These are phyloP conservation scores for Thunnus thynnus DNA, from an alignment of 2,113 vertebrate genomes.

Conservation along the genomic window DNA sequence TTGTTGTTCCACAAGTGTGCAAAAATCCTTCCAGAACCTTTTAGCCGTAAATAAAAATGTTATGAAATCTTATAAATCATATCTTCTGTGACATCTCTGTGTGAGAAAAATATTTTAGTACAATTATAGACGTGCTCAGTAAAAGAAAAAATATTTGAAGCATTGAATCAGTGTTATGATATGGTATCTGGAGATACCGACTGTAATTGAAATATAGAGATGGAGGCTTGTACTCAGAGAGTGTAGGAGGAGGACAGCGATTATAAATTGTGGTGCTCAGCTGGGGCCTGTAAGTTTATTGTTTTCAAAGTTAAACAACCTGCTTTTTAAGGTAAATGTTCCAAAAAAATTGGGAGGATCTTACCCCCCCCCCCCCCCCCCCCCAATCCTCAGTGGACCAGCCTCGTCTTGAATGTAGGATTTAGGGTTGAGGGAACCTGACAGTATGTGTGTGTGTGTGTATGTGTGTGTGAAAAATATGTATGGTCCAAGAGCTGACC, in stretches of 20 bases:
- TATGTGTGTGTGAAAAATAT: background rate
- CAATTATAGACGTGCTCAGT: background rate
- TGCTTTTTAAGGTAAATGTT: constrained; percentile 24
- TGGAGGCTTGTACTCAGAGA: constrained; percentile 10
- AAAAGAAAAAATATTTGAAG: constrained; percentile 8
- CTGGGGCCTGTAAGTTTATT: constrained; percentile 12
- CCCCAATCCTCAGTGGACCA: constrained; percentile 18
- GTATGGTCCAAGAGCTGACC: background rate
- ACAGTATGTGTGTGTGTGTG: background rate
- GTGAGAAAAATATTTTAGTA: constrained; percentile 13
- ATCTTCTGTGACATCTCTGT: background rate
- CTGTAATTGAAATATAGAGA: constrained; percentile 11
- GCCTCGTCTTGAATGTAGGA: constrained; percentile 26
- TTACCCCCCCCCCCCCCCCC: background rate
- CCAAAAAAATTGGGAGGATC: constrained; percentile 39
- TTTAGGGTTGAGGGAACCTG: constrained; percentile 31
- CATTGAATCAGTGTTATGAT: constrained; percentile 23
- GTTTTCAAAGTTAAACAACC: constrained; percentile 40
- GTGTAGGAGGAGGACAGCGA: constrained; percentile 35
- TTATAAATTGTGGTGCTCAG: constrained; percentile 32
- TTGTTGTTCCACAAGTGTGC: background rate
- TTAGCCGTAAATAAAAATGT: background rate
- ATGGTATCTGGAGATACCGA: constrained; percentile 9
- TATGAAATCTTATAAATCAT: background rate
- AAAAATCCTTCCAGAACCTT: background rate